These are phyloP conservation scores for Diprion similis DNA, from an alignment of 1,140 invertebrate genomes.

Conservation along the genomic window DNA sequence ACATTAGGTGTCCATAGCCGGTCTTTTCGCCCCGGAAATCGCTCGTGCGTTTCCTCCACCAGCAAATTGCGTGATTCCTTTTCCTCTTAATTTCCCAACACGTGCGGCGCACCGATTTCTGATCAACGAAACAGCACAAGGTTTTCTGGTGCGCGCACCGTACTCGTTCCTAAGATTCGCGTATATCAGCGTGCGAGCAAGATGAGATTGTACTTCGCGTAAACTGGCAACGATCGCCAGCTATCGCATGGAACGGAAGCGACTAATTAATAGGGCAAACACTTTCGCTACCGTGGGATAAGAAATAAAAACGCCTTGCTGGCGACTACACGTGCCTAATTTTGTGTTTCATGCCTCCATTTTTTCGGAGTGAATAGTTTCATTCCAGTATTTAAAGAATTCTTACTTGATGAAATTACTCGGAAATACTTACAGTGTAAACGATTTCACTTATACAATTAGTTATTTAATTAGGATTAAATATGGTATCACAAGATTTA, in stretches of 20 bases:
- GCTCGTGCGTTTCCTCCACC: not conserved
- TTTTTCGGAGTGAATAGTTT: too few species aligned
- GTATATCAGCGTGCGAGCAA: not conserved
- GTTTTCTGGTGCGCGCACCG: not conserved
- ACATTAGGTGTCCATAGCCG: constrained; percentile 17
- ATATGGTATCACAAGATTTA: too few species aligned
- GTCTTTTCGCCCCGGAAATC: not conserved
- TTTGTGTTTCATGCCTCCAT: too few species aligned
- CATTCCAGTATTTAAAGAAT: too few species aligned
- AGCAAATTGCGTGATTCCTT: not conserved
- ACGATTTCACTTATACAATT: too few species aligned
- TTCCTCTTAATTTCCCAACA: not conserved
- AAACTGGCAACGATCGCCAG: not conserved
- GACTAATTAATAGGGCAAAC: not conserved
- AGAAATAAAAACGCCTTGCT: not conserved
- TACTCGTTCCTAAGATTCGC: not conserved
- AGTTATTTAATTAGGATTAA: too few species aligned
- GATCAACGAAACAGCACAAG: not conserved
- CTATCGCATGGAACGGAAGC: not conserved
- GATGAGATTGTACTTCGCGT: not conserved
- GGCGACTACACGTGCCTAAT: too few species aligned
- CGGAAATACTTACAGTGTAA: too few species aligned
- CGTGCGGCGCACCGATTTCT: too few species aligned
- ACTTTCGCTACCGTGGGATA: not conserved
- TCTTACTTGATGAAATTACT: too few species aligned